Evolutionary conservation across 2,113 vertebrate genomes (phyloP).

Genomic region (Campylomormyrus tamandua): DNA sequence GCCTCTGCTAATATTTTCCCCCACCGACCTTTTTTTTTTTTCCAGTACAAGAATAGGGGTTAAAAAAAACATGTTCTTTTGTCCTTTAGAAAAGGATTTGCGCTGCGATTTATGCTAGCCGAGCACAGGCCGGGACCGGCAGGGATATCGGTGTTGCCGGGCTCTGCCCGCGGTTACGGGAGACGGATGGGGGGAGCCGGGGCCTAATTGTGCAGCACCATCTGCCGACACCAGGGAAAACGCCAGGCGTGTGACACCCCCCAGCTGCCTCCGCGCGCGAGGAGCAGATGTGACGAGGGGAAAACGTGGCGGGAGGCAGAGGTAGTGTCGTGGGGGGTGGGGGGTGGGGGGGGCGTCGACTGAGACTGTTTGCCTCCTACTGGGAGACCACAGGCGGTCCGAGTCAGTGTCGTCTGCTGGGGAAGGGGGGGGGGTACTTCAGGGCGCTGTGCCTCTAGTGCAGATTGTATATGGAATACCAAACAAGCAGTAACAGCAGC

Average conservation of each 20-base stretch:
- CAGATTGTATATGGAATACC: not conserved
- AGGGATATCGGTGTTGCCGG: not conserved
- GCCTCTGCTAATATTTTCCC: not conserved
- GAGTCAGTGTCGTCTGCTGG: not conserved
- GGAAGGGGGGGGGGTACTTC: not conserved
- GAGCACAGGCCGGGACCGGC: not conserved
- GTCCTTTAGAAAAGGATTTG: not conserved
- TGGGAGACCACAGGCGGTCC: not conserved
- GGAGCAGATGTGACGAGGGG: conserved; percentile 43
- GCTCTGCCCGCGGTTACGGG: not conserved
- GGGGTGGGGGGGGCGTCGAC: not conserved
- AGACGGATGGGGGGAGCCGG: conserved; percentile 28
- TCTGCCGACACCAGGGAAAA: conserved; percentile 40
- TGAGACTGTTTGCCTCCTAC: not conserved
- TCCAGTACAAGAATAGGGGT: not conserved
- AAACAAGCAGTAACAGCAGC: not conserved
- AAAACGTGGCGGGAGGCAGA: not conserved
- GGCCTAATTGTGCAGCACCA: conserved; percentile 37
- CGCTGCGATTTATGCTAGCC: not conserved
- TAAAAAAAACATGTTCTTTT: conserved; percentile 1
- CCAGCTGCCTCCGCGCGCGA: conserved; percentile 25
- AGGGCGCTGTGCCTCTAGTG: not conserved
- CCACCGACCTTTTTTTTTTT: not conserved
- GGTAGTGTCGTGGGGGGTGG: too few relatives aligned
- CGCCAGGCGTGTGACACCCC: conserved; percentile 15